These are phyloP conservation scores for Ciconia maguari DNA, from an alignment of 2,113 vertebrate species.

Conservation along the genomic window DNA sequence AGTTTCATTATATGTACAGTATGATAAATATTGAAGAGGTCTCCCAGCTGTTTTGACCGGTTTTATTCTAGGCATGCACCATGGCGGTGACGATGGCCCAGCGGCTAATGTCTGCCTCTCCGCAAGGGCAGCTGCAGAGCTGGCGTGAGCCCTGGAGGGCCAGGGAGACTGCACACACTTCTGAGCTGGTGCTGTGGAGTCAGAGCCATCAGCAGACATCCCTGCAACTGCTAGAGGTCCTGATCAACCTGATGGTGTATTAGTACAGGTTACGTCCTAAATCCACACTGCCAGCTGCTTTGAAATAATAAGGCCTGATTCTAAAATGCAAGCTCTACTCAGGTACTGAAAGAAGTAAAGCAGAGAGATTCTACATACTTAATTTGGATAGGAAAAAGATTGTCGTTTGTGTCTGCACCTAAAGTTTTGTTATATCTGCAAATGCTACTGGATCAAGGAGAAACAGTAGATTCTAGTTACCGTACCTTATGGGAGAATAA, in stretches of 20 bases:
- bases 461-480: background rate
- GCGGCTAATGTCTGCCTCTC: background rate
- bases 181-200: accelerated
- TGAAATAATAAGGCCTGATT: background rate
- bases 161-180: accelerated
- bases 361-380: background rate
- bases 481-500: background rate
- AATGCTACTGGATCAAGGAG: background rate
- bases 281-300: background rate
- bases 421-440: accelerated
- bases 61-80: background rate
- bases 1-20: background rate
- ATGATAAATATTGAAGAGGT: background rate
- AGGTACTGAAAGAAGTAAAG: background rate
- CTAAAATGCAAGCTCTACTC: background rate
- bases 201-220: background rate
- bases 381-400: accelerated
- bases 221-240: background rate
- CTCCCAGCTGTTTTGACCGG: background rate
- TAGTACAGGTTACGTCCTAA: background rate
- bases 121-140: background rate
- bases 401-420: background rate
- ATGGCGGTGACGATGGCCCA: accelerated
- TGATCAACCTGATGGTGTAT: background rate
- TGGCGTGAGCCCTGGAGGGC: background rate